Evolutionary conservation across 2,797 vertebrate genomes (phyloP).

Genomic region (Hypotaenidia okinawae): DNA sequence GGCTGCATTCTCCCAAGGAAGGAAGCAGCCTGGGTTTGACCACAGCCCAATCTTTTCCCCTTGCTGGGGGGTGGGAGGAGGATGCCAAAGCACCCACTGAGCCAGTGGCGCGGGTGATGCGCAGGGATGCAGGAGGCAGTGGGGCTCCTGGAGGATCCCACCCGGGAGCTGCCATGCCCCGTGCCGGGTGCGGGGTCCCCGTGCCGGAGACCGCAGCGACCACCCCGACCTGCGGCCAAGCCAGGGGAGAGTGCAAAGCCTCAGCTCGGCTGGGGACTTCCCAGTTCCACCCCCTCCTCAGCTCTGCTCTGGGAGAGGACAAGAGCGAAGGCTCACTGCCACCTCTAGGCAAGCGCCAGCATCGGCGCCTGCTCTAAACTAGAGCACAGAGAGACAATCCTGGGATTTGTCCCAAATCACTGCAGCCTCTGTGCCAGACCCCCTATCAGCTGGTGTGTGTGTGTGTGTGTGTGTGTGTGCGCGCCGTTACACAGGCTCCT

Average conservation of each 20-base stretch:
- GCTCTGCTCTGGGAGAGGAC: background rate
- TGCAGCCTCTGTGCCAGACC: constrained; percentile 49
- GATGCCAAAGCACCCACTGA: rapidly evolving
- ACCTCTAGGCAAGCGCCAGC: constrained; percentile 61
- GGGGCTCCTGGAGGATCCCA: background rate
- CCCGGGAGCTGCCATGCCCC: too few species aligned
- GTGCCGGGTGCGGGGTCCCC: too few species aligned
- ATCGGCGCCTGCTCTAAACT: constrained; percentile 40
- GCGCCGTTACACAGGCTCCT: background rate
- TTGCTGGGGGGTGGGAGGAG: too few species aligned
- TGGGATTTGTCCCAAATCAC: constrained; percentile 69
- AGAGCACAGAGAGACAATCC: constrained; percentile 56
- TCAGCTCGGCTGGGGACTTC: background rate
- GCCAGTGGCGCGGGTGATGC: rapidly evolving
- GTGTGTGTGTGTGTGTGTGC: background rate
- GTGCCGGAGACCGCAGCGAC: too few species aligned
- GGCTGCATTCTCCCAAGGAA: rapidly evolving
- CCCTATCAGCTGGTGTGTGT: background rate
- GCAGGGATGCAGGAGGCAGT: background rate
- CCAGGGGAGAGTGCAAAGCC: background rate
- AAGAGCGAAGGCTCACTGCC: constrained; percentile 75
- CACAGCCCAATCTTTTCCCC: background rate
- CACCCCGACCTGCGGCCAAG: background rate
- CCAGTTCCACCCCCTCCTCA: background rate
- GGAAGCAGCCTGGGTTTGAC: rapidly evolving